phyloP scores from a whole-genome alignment of 2,113 vertebrate species.

The Phalacrocorax pelagicus region DNA sequence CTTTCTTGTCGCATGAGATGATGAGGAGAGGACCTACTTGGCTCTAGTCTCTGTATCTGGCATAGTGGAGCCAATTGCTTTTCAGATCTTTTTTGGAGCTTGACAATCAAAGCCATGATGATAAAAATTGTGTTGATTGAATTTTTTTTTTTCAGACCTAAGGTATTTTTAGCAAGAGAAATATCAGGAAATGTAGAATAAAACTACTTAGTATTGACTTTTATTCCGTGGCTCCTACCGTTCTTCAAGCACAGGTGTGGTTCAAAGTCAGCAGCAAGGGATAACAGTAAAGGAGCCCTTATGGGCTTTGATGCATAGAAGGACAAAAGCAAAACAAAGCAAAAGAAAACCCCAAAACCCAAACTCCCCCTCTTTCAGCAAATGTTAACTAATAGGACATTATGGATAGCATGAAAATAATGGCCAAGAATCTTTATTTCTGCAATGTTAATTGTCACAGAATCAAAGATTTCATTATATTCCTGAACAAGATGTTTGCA shows the following conservation, averaged over 20 bases:
- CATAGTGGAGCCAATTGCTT: constrained; percentile 25
- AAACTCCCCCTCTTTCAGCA: background rate
- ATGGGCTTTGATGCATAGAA: background rate
- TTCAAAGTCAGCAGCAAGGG: constrained; percentile 16
- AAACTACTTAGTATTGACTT: constrained; percentile 33
- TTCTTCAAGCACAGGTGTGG: background rate
- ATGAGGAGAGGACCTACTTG: background rate
- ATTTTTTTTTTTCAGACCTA: background rate
- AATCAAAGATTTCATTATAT: background rate
- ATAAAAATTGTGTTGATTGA: constrained; percentile 42
- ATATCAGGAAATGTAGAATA: constrained; percentile 31
- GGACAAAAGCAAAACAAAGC: background rate
- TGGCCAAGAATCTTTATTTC: background rate
- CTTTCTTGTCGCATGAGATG: background rate
- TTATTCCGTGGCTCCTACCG: constrained; percentile 14
- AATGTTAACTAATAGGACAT: background rate
- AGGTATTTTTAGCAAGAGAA: constrained; percentile 50
- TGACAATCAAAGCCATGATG: constrained; percentile 14
- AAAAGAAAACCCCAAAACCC: background rate
- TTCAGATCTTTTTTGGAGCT: constrained; percentile 6
- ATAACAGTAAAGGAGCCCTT: background rate
- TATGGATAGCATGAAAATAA: constrained; percentile 43
- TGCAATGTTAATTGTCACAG: background rate
- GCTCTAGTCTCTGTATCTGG: background rate
- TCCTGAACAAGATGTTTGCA: background rate